These are phyloP conservation scores for Regulus satrapa DNA, from an alignment of 2,113 vertebrate genomes.

Conservation along the genomic window DNA sequence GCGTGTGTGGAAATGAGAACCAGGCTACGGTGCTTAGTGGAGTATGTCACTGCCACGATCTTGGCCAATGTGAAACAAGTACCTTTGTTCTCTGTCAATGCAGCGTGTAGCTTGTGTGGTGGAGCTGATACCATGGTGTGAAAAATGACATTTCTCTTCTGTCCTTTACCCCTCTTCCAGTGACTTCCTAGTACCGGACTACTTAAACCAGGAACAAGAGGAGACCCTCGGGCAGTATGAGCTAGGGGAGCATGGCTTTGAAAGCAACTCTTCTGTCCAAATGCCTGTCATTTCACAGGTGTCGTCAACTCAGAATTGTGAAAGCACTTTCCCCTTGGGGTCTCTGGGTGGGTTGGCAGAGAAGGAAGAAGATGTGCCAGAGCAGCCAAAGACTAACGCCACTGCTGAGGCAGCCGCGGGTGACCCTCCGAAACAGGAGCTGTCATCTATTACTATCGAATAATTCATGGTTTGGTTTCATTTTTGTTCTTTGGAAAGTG, in stretches of 20 bases:
- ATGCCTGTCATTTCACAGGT: slow-evolving; percentile 91
- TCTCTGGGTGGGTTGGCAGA: slow-evolving; percentile 83
- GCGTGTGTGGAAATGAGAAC: background rate
- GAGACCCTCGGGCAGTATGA: slow-evolving; percentile 93
- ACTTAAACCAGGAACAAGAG: slow-evolving; percentile 95
- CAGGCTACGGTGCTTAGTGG: background rate
- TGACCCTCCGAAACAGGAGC: slow-evolving; percentile 80
- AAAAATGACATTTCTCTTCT: slow-evolving; percentile 70
- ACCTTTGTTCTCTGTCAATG: background rate
- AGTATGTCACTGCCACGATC: background rate
- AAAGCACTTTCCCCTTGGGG: slow-evolving; percentile 87
- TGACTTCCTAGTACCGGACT: slow-evolving; percentile 99
- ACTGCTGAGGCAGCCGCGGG: slow-evolving; percentile 76
- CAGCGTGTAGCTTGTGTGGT: background rate
- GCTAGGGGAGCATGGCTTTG: slow-evolving; percentile 87
- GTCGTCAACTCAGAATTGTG: slow-evolving; percentile 95
- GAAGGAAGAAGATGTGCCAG: slow-evolving; percentile 78
- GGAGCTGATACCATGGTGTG: background rate
- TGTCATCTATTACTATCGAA: slow-evolving; percentile 88
- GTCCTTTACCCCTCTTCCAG: slow-evolving; percentile 75
- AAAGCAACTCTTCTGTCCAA: slow-evolving; percentile 86
- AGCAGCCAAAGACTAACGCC: slow-evolving; percentile 77
- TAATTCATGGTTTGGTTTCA: slow-evolving; percentile 76
- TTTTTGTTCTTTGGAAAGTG: slow-evolving; percentile 88
- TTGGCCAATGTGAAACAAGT: background rate